Percentiles rank a stretch among this genome's conserved stretches.
Evolutionary conservation across 2,888 invertebrate genomes (phyloP).

Genomic region (Ceramica pisi): DNA sequence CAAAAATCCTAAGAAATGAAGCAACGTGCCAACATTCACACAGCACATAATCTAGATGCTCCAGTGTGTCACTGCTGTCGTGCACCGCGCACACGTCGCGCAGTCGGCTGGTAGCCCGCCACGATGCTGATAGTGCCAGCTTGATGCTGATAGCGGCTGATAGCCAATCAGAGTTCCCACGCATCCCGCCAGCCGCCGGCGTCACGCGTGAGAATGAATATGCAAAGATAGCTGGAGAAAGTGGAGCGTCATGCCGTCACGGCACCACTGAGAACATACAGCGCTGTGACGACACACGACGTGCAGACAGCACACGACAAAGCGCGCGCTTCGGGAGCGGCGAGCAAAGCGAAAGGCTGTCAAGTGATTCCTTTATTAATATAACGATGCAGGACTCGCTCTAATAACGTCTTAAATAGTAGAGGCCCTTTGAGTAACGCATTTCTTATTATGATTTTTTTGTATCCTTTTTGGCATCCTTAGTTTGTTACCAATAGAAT

Average conservation of each 20-base stretch:
- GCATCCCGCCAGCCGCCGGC: conserved; percentile 15
- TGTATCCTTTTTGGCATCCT: too few relatives aligned
- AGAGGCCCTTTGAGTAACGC: too few relatives aligned
- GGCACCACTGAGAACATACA: not conserved
- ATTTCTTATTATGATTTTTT: too few relatives aligned
- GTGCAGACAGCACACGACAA: too few relatives aligned
- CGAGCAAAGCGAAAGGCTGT: too few relatives aligned
- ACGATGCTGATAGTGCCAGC: conserved; percentile 1
- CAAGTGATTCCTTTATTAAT: too few relatives aligned
- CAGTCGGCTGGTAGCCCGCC: conserved; percentile 31
- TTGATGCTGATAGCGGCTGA: conserved; percentile 36
- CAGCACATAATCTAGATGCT: conserved; percentile 14
- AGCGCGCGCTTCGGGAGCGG: not conserved
- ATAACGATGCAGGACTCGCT: too few relatives aligned
- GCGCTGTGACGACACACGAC: too few relatives aligned
- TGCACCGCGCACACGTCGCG: conserved; percentile 35
- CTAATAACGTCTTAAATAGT: too few relatives aligned
- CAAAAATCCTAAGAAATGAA: not conserved
- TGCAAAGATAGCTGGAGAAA: conserved; percentile 63
- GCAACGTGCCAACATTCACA: conserved; percentile 9
- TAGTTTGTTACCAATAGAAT: not conserved
- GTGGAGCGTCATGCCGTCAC: conserved; percentile 15
- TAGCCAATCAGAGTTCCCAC: conserved; percentile 49
- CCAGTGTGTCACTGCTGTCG: conserved; percentile 31
- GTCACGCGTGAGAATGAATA: conserved; percentile 71